Evolutionary conservation across 2,888 invertebrate genomes (phyloP).

Genomic region (Eueremaeus valkanovi): DNA sequence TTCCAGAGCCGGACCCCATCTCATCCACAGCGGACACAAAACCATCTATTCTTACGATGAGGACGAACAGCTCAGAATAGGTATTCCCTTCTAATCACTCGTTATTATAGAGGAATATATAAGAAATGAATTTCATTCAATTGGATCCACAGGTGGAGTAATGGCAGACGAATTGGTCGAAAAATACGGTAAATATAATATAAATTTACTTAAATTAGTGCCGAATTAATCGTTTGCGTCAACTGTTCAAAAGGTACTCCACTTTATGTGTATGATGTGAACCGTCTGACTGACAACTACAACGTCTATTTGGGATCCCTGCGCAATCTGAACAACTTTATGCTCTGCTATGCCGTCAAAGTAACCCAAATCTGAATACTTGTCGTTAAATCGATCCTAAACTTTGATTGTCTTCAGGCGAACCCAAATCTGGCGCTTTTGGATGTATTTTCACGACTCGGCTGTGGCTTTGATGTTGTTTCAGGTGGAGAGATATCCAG

Average conservation of each 20-base stretch:
- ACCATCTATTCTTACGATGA: conserved; percentile 35
- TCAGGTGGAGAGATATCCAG: conserved; percentile 53
- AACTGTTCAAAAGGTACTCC: conserved; percentile 37
- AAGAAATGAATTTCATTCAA: neutral
- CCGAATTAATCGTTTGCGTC: neutral
- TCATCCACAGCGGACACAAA: conserved; percentile 18
- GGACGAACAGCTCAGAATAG: conserved; percentile 37
- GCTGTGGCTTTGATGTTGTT: conserved; percentile 50
- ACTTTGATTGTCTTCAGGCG: conserved; percentile 50
- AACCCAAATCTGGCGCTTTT: conserved; percentile 51
- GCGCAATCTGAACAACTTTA: conserved; percentile 35
- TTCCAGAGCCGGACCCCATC: neutral
- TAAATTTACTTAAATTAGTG: neutral
- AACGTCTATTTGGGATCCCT: conserved; percentile 37
- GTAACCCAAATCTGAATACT: neutral
- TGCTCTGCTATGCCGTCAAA: conserved; percentile 40
- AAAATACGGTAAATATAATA: conserved; percentile 35
- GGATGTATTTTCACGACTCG: conserved; percentile 48
- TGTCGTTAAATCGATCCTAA: neutral
- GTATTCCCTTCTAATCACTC: neutral
- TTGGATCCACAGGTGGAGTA: conserved; percentile 23
- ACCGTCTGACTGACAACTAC: conserved; percentile 38
- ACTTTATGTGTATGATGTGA: conserved; percentile 40
- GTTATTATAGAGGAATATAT: neutral
- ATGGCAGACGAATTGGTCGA: conserved; percentile 31